phyloP scores from a whole-genome alignment of 1,140 invertebrate genomes.

The Drosophila nigromelanica region DNA sequence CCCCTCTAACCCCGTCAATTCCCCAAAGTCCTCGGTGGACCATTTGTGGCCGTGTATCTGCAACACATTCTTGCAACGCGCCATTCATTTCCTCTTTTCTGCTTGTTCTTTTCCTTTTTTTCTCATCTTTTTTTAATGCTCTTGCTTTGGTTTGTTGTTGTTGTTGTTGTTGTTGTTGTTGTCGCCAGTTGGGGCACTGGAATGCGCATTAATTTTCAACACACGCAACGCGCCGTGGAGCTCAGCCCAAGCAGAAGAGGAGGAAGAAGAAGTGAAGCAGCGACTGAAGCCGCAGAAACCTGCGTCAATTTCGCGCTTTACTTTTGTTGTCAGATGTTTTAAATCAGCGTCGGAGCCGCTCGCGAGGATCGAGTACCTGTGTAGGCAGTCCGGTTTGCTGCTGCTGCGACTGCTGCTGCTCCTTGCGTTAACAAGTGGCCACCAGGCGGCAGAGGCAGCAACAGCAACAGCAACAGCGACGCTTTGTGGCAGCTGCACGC shows the following conservation, averaged over 20 bases:
- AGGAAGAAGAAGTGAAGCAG: constrained; percentile 3
- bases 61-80: constrained; percentile 48
- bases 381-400: constrained; percentile 70
- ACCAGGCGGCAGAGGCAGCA: constrained; percentile 41
- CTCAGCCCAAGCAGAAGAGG: background rate
- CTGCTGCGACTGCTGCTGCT: constrained; percentile 53
- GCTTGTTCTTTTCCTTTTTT: background rate
- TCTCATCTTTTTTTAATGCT: constrained; percentile 1
- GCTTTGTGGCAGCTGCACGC: constrained; percentile 64
- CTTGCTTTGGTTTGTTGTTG: constrained; percentile 8
- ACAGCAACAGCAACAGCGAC: constrained; percentile 10
- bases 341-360: constrained; percentile 60
- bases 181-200: constrained; percentile 23
- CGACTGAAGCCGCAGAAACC: constrained; percentile 53
- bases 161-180: constrained; percentile 17
- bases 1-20: background rate
- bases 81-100: constrained; percentile 47
- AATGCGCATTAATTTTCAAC: constrained; percentile 60
- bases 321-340: constrained; percentile 82
- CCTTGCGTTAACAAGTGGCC: constrained; percentile 79
- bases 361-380: constrained; percentile 12
- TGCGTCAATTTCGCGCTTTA: constrained; percentile 82
- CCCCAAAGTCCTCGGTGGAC: background rate
- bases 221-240: constrained; percentile 44
- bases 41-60: constrained; percentile 18